Evolutionary conservation across 2,888 invertebrate genomes (phyloP).

Genomic region (Plebejus argus): DNA sequence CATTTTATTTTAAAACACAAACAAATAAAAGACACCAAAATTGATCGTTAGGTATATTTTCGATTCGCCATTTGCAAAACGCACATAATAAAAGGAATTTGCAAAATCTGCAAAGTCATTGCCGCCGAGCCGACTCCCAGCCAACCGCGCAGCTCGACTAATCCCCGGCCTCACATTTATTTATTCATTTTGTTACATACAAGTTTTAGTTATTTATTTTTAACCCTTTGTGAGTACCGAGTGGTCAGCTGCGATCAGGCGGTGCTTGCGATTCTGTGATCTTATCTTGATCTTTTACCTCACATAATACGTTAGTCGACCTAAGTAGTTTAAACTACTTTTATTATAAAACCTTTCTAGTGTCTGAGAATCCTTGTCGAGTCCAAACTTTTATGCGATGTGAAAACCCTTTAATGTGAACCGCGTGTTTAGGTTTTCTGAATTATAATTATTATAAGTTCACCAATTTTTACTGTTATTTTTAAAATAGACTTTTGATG

Average conservation of each 20-base stretch:
- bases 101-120: slow-evolving; percentile 55
- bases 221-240: slow-evolving; percentile 61
- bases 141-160: slow-evolving; percentile 63
- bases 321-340: slow-evolving; percentile 5
- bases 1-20: background rate
- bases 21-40: background rate
- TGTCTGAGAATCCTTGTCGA: background rate
- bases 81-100: slow-evolving; percentile 32
- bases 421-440: background rate
- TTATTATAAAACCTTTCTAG: background rate
- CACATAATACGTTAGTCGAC: slow-evolving; percentile 37
- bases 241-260: slow-evolving; percentile 37
- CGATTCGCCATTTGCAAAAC: slow-evolving; percentile 34
- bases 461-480: too few species aligned
- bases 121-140: slow-evolving; percentile 58
- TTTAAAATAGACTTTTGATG: too few species aligned
- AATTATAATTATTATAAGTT: background rate
- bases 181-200: slow-evolving; percentile 58
- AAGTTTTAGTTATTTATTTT: slow-evolving; percentile 61
- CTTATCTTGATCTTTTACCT: slow-evolving; percentile 43
- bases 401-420: background rate
- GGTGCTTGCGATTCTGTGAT: slow-evolving; percentile 40
- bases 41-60: background rate
- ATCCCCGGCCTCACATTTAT: slow-evolving; percentile 61
- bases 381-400: background rate